Conservation (phyloP, 2,888 invertebrate species). For the Tinea trinotella region DNA sequence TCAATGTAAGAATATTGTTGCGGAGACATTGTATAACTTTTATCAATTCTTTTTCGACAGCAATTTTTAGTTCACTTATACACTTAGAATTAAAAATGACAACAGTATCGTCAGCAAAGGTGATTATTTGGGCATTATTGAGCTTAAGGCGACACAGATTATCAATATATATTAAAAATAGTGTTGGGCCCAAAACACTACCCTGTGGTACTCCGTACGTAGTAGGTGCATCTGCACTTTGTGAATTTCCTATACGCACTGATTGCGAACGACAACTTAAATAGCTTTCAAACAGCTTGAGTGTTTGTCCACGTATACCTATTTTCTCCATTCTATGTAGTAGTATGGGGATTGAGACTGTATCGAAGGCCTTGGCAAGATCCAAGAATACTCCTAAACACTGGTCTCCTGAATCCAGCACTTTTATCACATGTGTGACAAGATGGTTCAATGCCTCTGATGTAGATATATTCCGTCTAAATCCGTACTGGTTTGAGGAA, state of each 20-base stretch:
- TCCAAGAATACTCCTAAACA: conserved; percentile 16
- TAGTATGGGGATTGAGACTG: conserved; percentile 11
- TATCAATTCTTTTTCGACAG: neutral
- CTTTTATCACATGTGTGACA: neutral
- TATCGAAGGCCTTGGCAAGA: conserved; percentile 8
- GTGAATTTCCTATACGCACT: neutral
- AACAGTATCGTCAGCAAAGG: conserved; percentile 15
- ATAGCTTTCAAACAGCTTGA: conserved; percentile 11
- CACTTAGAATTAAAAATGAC: neutral
- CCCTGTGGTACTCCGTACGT: conserved; percentile 12
- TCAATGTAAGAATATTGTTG: neutral
- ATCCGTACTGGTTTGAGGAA: conserved; percentile 21
- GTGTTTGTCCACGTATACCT: conserved; percentile 12
- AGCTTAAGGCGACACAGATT: neutral
- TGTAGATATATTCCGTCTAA: conserved; percentile 17
- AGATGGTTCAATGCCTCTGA: neutral
- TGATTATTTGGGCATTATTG: neutral
- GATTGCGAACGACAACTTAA: neutral
- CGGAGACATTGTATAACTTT: neutral
- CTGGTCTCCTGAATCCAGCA: neutral
- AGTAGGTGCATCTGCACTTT: neutral
- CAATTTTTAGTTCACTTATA: neutral
- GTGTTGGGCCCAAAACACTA: conserved; percentile 9
- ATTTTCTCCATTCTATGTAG: conserved; percentile 11
- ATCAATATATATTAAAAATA: conserved; percentile 15